phyloP scores from a whole-genome alignment of 2,797 vertebrate genomes.

The Carapus acus region DNA sequence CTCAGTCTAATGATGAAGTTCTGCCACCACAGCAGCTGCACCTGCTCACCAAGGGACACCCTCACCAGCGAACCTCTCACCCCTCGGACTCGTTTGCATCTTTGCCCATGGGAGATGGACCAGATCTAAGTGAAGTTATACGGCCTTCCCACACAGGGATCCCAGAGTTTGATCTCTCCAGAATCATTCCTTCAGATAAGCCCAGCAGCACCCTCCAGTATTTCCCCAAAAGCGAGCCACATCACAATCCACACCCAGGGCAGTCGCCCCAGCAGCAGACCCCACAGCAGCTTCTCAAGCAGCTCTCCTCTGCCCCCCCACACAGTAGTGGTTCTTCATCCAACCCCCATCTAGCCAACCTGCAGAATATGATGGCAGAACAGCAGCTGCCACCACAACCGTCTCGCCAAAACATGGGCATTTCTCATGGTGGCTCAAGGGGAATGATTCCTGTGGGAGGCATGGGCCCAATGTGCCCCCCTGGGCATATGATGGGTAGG shows the following conservation, averaged over 20 bases:
- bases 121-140: constrained; percentile 94
- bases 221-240: constrained; percentile 85
- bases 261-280: constrained; percentile 69
- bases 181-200: constrained; percentile 98
- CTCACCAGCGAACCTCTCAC: constrained; percentile 74
- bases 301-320: constrained; percentile 77
- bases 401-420: constrained; percentile 75
- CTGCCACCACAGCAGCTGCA: constrained; percentile 79
- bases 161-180: constrained; percentile 94
- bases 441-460: constrained; percentile 63
- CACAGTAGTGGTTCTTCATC: constrained; percentile 74
- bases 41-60: constrained; percentile 80
- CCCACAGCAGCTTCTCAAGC: constrained; percentile 88
- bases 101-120: constrained; percentile 82
- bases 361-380: constrained; percentile 98
- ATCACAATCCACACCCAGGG: constrained; percentile 65
- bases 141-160: constrained; percentile 89
- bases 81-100: constrained; percentile 70
- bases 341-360: constrained; percentile 83
- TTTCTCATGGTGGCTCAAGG: constrained; percentile 63
- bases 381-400: constrained; percentile 77
- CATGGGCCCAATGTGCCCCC: constrained; percentile 84
- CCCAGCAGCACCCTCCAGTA: constrained; percentile 98
- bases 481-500: constrained; percentile 92
- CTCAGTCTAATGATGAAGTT: constrained; percentile 76